These are phyloP conservation scores for Carposina sasakii DNA, from an alignment of 1,140 invertebrate species.

Conservation along the genomic window DNA sequence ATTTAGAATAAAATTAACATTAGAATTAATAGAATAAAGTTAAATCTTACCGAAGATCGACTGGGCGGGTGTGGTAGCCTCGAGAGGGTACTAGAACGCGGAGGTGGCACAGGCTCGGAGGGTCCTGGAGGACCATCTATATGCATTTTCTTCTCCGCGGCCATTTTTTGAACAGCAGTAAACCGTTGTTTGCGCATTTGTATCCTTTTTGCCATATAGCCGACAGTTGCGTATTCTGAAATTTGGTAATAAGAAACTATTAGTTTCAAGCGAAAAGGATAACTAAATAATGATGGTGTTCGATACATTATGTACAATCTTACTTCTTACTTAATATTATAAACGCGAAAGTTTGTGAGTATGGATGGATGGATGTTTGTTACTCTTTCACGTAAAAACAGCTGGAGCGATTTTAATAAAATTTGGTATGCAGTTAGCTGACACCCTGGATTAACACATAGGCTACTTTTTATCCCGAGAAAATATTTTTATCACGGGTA, in stretches of 20 bases:
- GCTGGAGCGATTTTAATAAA: too few relatives aligned
- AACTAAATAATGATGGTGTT: too few relatives aligned
- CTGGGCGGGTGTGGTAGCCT: slow-evolving; percentile 56
- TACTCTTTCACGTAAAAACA: too few relatives aligned
- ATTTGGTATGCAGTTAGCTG: too few relatives aligned
- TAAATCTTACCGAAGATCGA: slow-evolving; percentile 43
- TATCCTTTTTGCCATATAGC: slow-evolving; percentile 96
- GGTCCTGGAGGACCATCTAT: slow-evolving; percentile 80
- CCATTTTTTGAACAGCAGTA: slow-evolving; percentile 89
- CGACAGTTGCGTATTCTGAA: slow-evolving; percentile 94
- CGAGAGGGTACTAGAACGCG: slow-evolving; percentile 59
- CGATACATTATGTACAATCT: too few relatives aligned
- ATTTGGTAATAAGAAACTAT: slow-evolving; percentile 11
- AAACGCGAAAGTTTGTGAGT: too few relatives aligned
- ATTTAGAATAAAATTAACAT: too few relatives aligned
- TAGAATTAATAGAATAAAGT: neutral
- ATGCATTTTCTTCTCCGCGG: slow-evolving; percentile 89
- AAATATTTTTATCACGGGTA: too few relatives aligned
- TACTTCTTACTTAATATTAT: too few relatives aligned
- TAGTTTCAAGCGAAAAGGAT: neutral
- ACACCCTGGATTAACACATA: too few relatives aligned
- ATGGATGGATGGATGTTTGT: too few relatives aligned
- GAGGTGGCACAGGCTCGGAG: slow-evolving; percentile 84
- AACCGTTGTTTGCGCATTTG: slow-evolving; percentile 95
- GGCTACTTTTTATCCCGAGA: too few relatives aligned